Evolutionary conservation across 64 coral and sea anemone species (phyloP).

Genomic region (Pocillopora damicornis): DNA sequence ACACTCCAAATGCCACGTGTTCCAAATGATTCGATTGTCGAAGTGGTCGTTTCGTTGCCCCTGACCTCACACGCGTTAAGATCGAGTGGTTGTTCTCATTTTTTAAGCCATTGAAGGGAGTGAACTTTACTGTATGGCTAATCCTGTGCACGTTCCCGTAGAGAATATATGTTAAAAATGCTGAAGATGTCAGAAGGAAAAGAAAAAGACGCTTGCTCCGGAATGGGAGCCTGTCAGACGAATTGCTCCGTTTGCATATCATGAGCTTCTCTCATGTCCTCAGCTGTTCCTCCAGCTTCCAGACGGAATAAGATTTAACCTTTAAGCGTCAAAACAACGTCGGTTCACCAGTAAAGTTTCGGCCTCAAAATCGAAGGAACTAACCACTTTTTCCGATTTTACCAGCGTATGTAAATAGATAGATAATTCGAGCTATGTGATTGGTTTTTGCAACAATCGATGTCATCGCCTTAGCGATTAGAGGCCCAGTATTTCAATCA

Average conservation of each 20-base stretch:
- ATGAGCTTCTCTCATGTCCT: slow-evolving; percentile 23
- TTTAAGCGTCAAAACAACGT: slow-evolving; percentile 16
- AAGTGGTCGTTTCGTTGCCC: not conserved
- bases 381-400: not conserved
- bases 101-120: not conserved
- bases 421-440: not conserved
- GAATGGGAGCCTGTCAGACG: not conserved
- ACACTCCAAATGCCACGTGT: slow-evolving; percentile 1
- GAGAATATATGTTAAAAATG: slow-evolving; percentile 24
- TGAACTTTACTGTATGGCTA: not conserved
- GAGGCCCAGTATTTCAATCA: slow-evolving; percentile 13
- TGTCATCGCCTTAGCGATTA: slow-evolving; percentile 9
- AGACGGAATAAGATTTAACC: not conserved
- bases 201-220: not conserved
- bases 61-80: not conserved
- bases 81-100: not conserved
- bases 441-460: not conserved
- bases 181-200: slow-evolving; percentile 2
- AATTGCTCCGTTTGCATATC: slow-evolving; percentile 24
- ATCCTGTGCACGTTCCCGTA: not conserved
- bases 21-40: not conserved
- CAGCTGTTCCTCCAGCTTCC: not conserved
- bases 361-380: not conserved
- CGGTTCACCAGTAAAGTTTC: not conserved
- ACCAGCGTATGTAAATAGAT: slow-evolving; percentile 5